A percentile compares a stretch with the other conserved stretches of the same genome.
Conservation (phyloP, 2,888 invertebrate genomes). For the Cheilosia impressa region DNA sequence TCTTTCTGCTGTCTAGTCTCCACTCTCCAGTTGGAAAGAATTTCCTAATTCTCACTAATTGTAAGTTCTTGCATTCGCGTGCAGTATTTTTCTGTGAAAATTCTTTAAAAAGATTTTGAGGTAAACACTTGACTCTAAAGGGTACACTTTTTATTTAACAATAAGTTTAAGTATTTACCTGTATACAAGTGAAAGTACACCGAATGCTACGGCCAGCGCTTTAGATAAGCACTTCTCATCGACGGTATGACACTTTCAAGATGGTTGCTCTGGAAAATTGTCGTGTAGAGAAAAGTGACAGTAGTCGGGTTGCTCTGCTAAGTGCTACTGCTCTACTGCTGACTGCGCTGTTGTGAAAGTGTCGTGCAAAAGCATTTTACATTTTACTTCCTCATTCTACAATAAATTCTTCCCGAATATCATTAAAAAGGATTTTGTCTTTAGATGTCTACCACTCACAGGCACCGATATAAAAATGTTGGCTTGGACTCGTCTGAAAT, state of each 20-base stretch:
- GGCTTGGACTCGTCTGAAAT: conserved; percentile 96
- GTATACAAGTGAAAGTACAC: conserved; percentile 17
- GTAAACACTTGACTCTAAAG: conserved; percentile 33
- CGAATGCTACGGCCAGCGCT: background rate
- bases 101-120: conserved; percentile 37
- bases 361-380: conserved; percentile 26
- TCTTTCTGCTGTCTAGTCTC: conserved; percentile 53
- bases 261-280: conserved; percentile 74
- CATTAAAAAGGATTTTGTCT: background rate
- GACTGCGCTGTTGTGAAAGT: conserved; percentile 54
- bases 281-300: conserved; percentile 73
- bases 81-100: conserved; percentile 50
- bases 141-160: background rate
- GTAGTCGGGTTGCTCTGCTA: conserved; percentile 41
- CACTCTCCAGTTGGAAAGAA: conserved; percentile 63
- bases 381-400: background rate
- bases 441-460: conserved; percentile 92
- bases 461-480: conserved; percentile 96
- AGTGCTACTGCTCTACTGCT: conserved; percentile 12
- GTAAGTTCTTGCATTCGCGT: conserved; percentile 63
- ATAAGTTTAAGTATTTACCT: conserved; percentile 19
- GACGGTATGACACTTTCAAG: conserved; percentile 73
- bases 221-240: conserved; percentile 36
- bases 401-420: background rate
- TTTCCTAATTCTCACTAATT: conserved; percentile 54